Conservation (phyloP, 2,888 invertebrate genomes). For the Notocelia uddmanniana region DNA sequence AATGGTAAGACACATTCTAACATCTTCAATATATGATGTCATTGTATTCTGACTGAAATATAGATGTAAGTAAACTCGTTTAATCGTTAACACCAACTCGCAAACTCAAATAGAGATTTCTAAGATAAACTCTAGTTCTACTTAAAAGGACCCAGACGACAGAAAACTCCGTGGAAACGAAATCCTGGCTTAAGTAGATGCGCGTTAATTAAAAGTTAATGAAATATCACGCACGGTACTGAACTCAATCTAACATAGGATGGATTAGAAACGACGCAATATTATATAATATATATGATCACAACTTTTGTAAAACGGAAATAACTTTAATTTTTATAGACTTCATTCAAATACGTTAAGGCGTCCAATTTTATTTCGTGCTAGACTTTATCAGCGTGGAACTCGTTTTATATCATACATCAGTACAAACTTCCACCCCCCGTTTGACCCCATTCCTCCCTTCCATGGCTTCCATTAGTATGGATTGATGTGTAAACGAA, state of each 20-base stretch:
- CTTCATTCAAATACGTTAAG: too few relatives aligned
- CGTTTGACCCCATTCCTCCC: too few relatives aligned
- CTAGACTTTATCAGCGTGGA: too few relatives aligned
- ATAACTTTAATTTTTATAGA: background rate
- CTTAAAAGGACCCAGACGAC: conserved; percentile 35
- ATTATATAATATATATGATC: background rate
- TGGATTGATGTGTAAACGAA: too few relatives aligned
- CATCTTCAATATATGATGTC: too few relatives aligned
- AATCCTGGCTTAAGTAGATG: conserved; percentile 49
- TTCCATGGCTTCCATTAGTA: too few relatives aligned
- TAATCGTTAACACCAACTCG: background rate
- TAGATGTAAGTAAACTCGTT: background rate
- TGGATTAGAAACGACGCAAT: conserved; percentile 45
- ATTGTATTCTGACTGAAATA: background rate
- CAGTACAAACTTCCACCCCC: too few relatives aligned
- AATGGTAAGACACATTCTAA: too few relatives aligned
- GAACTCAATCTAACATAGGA: conserved; percentile 52
- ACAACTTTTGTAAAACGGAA: background rate
- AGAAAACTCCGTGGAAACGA: conserved; percentile 46
- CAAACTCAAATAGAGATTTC: background rate
- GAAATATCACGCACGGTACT: conserved; percentile 56
- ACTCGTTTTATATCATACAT: too few relatives aligned
- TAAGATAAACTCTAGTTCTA: conserved; percentile 16
- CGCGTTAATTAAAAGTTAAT: conserved; percentile 63
- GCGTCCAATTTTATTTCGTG: too few relatives aligned